Evolutionary conservation across 2,113 vertebrate genomes (phyloP).

Genomic region (Emydura subglobosa): DNA sequence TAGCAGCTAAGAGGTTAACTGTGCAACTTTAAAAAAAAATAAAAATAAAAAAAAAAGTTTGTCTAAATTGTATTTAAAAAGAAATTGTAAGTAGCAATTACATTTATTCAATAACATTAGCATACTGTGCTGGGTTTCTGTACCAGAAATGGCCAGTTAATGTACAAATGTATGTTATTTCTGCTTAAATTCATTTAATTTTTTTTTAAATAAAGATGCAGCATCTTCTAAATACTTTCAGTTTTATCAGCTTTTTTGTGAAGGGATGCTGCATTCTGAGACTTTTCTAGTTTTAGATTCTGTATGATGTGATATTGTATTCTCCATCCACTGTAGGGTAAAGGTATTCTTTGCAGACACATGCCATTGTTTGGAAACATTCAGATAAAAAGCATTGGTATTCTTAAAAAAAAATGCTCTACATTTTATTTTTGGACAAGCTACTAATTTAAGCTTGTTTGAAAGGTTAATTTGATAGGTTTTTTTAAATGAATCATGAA

Average conservation of each 20-base stretch:
- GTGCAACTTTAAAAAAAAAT: constrained; percentile 75
- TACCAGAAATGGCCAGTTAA: constrained; percentile 89
- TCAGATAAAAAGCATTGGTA: constrained; percentile 76
- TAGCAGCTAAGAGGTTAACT: constrained; percentile 85
- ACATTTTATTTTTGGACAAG: constrained; percentile 82
- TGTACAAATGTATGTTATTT: constrained; percentile 89
- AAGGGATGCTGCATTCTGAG: constrained; percentile 83
- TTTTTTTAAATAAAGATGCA: constrained; percentile 84
- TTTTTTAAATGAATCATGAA: constrained; percentile 87
- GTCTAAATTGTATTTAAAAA: constrained; percentile 89
- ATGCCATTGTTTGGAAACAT: constrained; percentile 80
- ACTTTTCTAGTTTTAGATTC: constrained; percentile 81
- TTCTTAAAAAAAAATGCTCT: constrained; percentile 69
- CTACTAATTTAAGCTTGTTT: constrained; percentile 84
- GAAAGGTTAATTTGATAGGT: constrained; percentile 85
- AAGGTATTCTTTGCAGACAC: constrained; percentile 78
- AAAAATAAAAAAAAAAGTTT: constrained; percentile 82
- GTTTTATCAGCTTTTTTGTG: constrained; percentile 84
- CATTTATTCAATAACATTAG: constrained; percentile 90
- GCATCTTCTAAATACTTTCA: constrained; percentile 85
- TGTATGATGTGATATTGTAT: constrained; percentile 74
- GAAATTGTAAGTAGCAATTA: constrained; percentile 90
- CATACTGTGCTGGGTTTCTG: constrained; percentile 86
- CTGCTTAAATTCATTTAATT: constrained; percentile 86
- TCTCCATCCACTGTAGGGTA: constrained; percentile 77